Evolutionary conservation across 2,113 vertebrate genomes (phyloP).

Genomic region (Poeciliopsis retropinna): DNA sequence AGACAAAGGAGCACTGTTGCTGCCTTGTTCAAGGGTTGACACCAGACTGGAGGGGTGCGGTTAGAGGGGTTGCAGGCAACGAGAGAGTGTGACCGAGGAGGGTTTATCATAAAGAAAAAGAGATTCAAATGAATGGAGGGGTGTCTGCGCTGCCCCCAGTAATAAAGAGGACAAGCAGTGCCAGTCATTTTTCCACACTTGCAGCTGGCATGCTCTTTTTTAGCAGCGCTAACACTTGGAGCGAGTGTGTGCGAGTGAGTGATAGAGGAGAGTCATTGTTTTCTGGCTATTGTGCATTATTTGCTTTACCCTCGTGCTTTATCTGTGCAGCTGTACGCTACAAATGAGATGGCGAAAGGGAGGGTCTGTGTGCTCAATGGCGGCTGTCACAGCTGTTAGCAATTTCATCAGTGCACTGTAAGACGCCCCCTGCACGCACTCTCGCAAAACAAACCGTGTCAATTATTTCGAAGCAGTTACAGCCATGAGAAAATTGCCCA

Average conservation of each 20-base stretch:
- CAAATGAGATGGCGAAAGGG: constrained; percentile 62
- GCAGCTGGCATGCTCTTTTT: constrained; percentile 32
- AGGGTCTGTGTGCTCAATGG: constrained; percentile 19
- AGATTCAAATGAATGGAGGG: constrained; percentile 75
- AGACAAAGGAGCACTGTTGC: constrained; percentile 93
- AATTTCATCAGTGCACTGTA: constrained; percentile 61
- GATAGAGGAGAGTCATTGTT: constrained; percentile 63
- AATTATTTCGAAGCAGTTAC: constrained; percentile 35
- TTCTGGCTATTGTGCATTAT: constrained; percentile 77
- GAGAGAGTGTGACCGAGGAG: constrained; percentile 53
- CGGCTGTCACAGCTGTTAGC: constrained; percentile 68
- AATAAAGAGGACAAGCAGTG: constrained; percentile 70
- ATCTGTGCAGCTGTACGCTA: constrained; percentile 78
- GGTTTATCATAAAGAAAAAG: constrained; percentile 73
- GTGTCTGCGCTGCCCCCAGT: constrained; percentile 62
- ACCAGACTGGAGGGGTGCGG: constrained; percentile 55
- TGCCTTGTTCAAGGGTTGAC: constrained; percentile 66
- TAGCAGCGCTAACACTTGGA: constrained; percentile 26
- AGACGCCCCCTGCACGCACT: constrained; percentile 30
- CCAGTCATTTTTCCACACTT: constrained; percentile 55
- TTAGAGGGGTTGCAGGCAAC: constrained; percentile 33
- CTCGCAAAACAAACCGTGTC: constrained; percentile 20
- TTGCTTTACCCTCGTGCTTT: constrained; percentile 78
- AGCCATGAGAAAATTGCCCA: constrained; percentile 26
- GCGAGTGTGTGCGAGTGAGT: constrained; percentile 35